phyloP scores from a whole-genome alignment of 30 jellyfish, hydroid and myxozoan genomes.

The Rhopilema esculentum region DNA sequence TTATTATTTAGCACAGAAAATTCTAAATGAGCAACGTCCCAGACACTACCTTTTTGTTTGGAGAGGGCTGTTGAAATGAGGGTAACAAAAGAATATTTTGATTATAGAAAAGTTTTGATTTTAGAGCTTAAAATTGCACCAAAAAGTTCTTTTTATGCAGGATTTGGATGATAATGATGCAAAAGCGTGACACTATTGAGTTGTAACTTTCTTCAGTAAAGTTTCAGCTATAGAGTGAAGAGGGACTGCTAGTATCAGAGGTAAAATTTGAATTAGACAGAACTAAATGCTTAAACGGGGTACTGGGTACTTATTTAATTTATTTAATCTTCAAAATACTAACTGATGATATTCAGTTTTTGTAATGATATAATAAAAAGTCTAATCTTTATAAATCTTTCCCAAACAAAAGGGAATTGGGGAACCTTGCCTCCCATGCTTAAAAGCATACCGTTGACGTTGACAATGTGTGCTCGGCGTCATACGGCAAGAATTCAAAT shows the following conservation, averaged over 20 bases:
- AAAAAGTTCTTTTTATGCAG: background rate
- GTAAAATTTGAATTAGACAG: background rate
- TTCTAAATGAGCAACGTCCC: background rate
- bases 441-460: constrained; percentile 25
- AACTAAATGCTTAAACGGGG: background rate
- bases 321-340: background rate
- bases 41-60: background rate
- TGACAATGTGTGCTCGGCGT: constrained; percentile 27
- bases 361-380: background rate
- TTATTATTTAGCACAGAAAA: background rate
- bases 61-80: background rate
- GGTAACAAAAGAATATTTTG: background rate
- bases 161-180: background rate
- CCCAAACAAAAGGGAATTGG: background rate
- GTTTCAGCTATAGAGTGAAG: background rate
- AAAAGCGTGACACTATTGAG: background rate
- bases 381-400: background rate
- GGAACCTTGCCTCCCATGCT: constrained; percentile 2
- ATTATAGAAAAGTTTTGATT: background rate
- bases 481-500: constrained; percentile 26
- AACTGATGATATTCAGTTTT: background rate
- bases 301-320: background rate
- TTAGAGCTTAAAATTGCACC: too few relatives aligned
- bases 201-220: background rate
- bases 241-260: background rate